Evolutionary conservation across 2,113 vertebrate genomes (phyloP).

Genomic region (Phrynocephalus versicolor): DNA sequence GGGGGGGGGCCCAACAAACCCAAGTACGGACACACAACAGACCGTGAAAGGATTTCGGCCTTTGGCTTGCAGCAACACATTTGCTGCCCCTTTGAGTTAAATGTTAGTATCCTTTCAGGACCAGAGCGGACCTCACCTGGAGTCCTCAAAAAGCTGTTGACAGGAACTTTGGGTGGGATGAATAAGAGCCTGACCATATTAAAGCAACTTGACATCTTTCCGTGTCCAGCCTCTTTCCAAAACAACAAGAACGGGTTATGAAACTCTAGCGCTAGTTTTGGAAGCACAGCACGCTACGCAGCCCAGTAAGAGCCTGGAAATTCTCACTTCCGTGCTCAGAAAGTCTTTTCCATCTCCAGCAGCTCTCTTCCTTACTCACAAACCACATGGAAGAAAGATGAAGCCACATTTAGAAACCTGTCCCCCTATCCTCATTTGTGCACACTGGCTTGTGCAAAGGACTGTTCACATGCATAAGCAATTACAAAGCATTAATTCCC

Average conservation of each 20-base stretch:
- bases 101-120: no score
- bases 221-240: neutral
- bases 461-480: no score
- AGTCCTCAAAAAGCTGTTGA: neutral
- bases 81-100: no score
- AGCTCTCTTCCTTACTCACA: neutral
- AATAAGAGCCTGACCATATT: neutral
- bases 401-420: neutral
- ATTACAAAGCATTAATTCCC: neutral
- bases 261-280: neutral
- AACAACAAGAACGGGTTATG: no score
- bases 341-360: neutral
- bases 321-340: no score
- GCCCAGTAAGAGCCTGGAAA: neutral
- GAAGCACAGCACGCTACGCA: neutral
- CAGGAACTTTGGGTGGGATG: neutral
- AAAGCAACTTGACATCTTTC: neutral
- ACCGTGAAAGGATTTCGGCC: no score
- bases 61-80: no score
- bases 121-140: no score
- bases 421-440: neutral
- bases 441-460: neutral
- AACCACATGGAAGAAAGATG: neutral
- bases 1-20: no score
- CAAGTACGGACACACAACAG: no score